A percentile compares a stretch with the other conserved stretches of the same genome.
phyloP scores from a whole-genome alignment of 2,113 vertebrate species.

The Leuciscus idus region DNA sequence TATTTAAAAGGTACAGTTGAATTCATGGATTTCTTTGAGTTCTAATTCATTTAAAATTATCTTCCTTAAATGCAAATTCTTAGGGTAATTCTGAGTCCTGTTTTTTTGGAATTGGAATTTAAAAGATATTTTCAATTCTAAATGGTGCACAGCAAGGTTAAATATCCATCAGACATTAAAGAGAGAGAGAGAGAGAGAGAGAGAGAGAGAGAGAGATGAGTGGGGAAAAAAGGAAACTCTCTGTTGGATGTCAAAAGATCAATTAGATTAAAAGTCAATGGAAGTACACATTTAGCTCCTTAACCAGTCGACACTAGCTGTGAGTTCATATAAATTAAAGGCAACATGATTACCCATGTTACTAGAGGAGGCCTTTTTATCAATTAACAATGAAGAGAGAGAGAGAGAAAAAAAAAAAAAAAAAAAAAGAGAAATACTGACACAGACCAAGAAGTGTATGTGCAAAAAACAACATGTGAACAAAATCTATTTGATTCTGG shows the following conservation, averaged over 20 bases:
- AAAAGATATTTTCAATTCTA: no score
- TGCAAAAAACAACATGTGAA: neutral
- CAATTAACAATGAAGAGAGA: conserved; percentile 17
- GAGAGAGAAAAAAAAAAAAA: no score
- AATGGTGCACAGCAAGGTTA: no score
- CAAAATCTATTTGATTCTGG: neutral
- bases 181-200: neutral
- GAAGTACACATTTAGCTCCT: conserved; percentile 44
- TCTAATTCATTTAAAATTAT: no score
- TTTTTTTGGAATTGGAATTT: no score
- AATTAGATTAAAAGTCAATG: conserved; percentile 40
- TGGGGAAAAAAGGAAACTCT: neutral
- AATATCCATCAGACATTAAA: neutral
- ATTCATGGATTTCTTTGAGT: no score
- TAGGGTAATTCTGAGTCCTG: no score
- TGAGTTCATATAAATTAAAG: conserved; percentile 49
- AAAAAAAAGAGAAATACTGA: neutral
- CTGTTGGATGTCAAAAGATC: conserved; percentile 25
- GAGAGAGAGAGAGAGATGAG: neutral
- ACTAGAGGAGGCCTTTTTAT: neutral
- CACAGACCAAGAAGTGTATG: neutral
- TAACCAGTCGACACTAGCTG: conserved; percentile 26
- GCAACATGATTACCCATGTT: conserved; percentile 46
- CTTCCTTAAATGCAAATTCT: no score
- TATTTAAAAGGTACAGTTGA: no score